These are phyloP conservation scores for Euclidia mi DNA, from an alignment of 2,888 invertebrate species.

Conservation along the genomic window DNA sequence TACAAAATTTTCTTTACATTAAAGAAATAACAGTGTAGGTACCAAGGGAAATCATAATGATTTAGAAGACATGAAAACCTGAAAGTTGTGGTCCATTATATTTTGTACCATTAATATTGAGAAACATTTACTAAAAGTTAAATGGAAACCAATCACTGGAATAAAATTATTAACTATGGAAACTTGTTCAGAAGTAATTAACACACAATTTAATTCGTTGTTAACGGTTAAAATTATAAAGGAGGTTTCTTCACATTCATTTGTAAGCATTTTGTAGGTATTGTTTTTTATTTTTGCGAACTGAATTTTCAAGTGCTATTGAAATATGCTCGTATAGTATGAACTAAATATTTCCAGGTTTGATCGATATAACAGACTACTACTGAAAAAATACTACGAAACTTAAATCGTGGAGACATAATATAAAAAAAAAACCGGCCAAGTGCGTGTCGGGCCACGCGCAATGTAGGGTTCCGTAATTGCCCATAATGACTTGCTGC, in stretches of 20 bases:
- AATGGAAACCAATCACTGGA: conserved; percentile 1
- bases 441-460: too few relatives aligned
- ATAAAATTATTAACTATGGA: neutral
- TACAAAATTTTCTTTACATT: conserved; percentile 40
- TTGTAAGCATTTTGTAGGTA: neutral
- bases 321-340: too few relatives aligned
- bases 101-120: conserved; percentile 25
- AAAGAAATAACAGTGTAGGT: conserved; percentile 43
- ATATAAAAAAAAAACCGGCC: too few relatives aligned
- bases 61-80: conserved; percentile 52
- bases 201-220: neutral
- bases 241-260: neutral
- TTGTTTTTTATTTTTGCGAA: too few relatives aligned
- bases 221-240: neutral
- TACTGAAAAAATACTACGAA: too few relatives aligned
- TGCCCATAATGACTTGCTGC: too few relatives aligned
- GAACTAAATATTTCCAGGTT: too few relatives aligned
- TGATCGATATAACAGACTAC: too few relatives aligned
- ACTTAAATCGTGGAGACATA: too few relatives aligned
- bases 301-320: too few relatives aligned
- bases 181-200: neutral
- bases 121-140: conserved; percentile 15
- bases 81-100: conserved; percentile 38
- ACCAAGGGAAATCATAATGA: conserved; percentile 66
- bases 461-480: too few relatives aligned